These are phyloP conservation scores for Merops nubicus DNA, from an alignment of 2,113 vertebrate species.

Conservation along the genomic window DNA sequence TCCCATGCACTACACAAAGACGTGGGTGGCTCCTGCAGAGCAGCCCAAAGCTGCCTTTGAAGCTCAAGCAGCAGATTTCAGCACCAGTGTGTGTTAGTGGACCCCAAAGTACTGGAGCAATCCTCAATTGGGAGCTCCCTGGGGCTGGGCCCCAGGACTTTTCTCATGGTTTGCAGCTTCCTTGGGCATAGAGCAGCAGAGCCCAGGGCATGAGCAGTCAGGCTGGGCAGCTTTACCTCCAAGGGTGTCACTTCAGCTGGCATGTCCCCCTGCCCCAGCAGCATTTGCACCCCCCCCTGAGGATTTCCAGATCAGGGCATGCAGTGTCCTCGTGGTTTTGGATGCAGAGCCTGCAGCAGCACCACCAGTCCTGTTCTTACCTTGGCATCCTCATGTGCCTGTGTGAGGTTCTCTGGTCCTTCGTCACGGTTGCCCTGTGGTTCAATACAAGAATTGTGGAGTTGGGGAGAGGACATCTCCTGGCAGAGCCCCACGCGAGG, in stretches of 20 bases:
- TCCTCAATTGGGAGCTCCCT: fast-evolving
- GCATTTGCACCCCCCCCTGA: background rate
- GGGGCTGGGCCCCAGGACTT: background rate
- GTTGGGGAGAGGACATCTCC: background rate
- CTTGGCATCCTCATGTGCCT: conserved; percentile 86
- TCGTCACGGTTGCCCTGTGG: conserved; percentile 90
- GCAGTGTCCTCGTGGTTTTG: background rate
- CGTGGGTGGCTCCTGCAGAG: background rate
- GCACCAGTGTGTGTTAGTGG: background rate
- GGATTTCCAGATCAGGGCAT: background rate
- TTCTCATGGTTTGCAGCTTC: background rate
- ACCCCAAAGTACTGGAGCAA: background rate
- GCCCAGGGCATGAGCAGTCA: background rate
- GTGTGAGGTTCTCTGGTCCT: conserved; percentile 79
- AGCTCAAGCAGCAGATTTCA: background rate
- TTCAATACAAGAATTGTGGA: background rate
- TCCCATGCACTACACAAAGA: background rate
- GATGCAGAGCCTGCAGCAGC: background rate
- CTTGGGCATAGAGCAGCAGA: fast-evolving
- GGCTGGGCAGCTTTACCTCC: background rate
- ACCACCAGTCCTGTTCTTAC: conserved; percentile 58
- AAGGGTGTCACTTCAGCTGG: background rate
- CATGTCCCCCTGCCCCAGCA: background rate
- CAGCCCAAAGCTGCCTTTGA: background rate
- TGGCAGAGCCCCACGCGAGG: background rate